These are phyloP conservation scores for Trissonchulus sp. DNA, from an alignment of 2,888 invertebrate species.

Conservation along the genomic window DNA sequence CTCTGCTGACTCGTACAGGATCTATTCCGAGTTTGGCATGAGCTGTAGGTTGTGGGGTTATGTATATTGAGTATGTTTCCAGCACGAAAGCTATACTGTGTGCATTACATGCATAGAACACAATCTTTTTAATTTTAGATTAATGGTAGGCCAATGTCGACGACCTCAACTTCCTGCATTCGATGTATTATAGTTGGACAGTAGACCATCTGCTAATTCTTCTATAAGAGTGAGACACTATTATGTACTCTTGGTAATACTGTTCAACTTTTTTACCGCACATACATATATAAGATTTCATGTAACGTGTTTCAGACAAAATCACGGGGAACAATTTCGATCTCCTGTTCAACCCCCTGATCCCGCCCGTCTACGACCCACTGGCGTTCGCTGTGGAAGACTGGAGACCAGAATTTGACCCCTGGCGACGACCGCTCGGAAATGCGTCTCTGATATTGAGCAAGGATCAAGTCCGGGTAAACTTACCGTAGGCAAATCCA, in stretches of 20 bases:
- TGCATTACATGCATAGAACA: too few relatives aligned
- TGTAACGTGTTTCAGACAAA: slow-evolving; percentile 30
- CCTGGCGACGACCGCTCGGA: slow-evolving; percentile 21
- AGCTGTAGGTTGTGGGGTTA: slow-evolving; percentile 38
- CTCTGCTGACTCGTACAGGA: slow-evolving; percentile 36
- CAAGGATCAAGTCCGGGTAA: slow-evolving; percentile 12
- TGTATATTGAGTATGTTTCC: neutral
- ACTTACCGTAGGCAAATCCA: too few relatives aligned
- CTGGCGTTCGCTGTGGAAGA: slow-evolving; percentile 27
- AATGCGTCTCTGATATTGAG: slow-evolving; percentile 29
- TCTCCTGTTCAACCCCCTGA: slow-evolving; percentile 33
- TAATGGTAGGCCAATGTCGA: too few relatives aligned
- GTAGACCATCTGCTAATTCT: too few relatives aligned
- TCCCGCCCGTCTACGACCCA: slow-evolving; percentile 37
- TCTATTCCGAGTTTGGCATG: slow-evolving; percentile 43
- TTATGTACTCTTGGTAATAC: too few relatives aligned
- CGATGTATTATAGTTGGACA: too few relatives aligned
- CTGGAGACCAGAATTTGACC: slow-evolving; percentile 15
- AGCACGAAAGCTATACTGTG: too few relatives aligned
- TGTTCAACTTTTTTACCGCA: too few relatives aligned
- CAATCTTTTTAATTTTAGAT: too few relatives aligned
- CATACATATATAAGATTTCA: too few relatives aligned
- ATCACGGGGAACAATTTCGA: slow-evolving; percentile 12
- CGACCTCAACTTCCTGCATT: too few relatives aligned
- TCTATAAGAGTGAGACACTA: too few relatives aligned